Evolutionary conservation across 2,888 invertebrate species (phyloP).

Genomic region (Oxyscelio sp.): DNA sequence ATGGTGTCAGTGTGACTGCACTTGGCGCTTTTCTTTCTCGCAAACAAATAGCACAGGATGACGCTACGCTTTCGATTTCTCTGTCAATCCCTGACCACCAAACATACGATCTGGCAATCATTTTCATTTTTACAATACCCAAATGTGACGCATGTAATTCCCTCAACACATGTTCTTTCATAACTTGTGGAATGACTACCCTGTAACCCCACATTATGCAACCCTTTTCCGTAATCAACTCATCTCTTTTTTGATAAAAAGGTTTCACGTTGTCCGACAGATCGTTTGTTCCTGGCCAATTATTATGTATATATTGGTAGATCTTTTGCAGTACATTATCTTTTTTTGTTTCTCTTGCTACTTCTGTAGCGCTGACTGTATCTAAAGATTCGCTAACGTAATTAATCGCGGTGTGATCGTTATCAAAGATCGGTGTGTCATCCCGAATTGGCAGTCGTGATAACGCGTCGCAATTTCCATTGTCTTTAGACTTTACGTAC

Average conservation of each 20-base stretch:
- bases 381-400: background rate
- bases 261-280: background rate
- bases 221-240: background rate
- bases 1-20: slow-evolving; percentile 39
- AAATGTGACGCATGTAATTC: slow-evolving; percentile 71
- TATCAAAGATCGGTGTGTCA: background rate
- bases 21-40: slow-evolving; percentile 47
- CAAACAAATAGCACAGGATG: slow-evolving; percentile 43
- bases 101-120: no score
- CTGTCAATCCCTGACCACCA: slow-evolving; percentile 67
- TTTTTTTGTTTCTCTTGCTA: background rate
- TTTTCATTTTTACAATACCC: slow-evolving; percentile 78
- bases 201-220: slow-evolving; percentile 25
- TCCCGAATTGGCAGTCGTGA: background rate
- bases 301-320: no score
- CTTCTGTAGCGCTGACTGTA: background rate
- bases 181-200: slow-evolving; percentile 29
- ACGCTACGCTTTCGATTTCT: slow-evolving; percentile 75
- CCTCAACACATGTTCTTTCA: slow-evolving; percentile 13
- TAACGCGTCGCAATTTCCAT: background rate
- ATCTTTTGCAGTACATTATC: no score
- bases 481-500: no score
- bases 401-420: background rate
- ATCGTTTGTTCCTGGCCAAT: background rate
- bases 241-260: background rate